A percentile compares a stretch with the other conserved stretches of the same genome.
Conservation (phyloP, 64 coral and sea anemone genomes). For the Cladopsammia gracilis region DNA sequence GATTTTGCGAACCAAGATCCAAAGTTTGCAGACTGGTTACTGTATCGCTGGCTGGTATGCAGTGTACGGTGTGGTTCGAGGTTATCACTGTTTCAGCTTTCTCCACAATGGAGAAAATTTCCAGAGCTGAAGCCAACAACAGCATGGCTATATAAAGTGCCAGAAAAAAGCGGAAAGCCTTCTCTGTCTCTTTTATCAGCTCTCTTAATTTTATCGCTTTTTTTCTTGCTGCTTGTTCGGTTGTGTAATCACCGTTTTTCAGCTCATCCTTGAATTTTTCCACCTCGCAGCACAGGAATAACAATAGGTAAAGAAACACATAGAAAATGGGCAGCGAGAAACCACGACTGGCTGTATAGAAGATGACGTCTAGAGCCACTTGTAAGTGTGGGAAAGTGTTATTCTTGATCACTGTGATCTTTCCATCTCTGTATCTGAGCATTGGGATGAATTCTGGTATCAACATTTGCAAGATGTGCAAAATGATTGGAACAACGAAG, state of each 20-base stretch:
- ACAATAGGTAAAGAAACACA: constrained; percentile 25
- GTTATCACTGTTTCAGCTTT: constrained; percentile 36
- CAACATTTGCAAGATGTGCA: constrained; percentile 41
- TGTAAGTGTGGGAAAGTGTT: constrained; percentile 16
- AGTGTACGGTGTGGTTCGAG: constrained; percentile 12
- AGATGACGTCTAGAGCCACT: neutral
- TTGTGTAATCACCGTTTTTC: neutral
- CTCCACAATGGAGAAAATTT: constrained; percentile 55
- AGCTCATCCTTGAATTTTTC: constrained; percentile 4
- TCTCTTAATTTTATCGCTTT: constrained; percentile 7
- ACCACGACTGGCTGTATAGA: neutral
- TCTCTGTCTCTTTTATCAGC: constrained; percentile 10
- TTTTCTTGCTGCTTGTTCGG: neutral
- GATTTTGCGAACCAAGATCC: neutral
- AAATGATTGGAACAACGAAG: neutral
- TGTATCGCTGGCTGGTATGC: neutral
- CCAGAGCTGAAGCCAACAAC: constrained; percentile 18
- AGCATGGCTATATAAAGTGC: constrained; percentile 9
- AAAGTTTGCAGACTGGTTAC: neutral
- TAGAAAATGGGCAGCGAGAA: constrained; percentile 45
- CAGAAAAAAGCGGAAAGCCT: constrained; percentile 44
- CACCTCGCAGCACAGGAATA: constrained; percentile 35
- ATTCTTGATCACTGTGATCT: neutral
- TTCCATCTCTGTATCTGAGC: neutral
- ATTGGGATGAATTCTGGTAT: neutral